Evolutionary conservation across 2,888 invertebrate species (phyloP).

Genomic region (Eristalis tenax): DNA sequence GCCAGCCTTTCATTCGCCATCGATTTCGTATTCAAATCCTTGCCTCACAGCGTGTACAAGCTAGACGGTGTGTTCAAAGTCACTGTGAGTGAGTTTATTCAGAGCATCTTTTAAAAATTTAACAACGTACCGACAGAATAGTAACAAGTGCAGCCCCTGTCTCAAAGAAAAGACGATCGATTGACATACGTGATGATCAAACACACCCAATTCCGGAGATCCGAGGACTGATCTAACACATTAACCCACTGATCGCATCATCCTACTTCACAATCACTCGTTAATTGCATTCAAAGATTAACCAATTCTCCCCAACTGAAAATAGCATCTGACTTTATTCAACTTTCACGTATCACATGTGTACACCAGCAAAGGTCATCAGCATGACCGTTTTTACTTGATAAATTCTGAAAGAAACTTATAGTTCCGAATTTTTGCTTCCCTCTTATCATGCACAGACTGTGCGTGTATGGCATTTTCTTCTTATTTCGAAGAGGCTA

Average conservation of each 20-base stretch:
- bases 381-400: constrained; percentile 42
- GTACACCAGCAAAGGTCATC: constrained; percentile 41
- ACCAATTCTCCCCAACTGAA: constrained; percentile 18
- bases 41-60: no score
- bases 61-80: no score
- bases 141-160: no score
- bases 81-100: no score
- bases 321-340: constrained; percentile 37
- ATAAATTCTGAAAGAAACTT: constrained; percentile 25
- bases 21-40: no score
- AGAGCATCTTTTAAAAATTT: no score
- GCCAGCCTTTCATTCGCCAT: no score
- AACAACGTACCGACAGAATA: no score
- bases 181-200: not conserved
- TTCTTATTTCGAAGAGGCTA: not conserved
- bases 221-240: not conserved
- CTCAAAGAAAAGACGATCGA: not conserved
- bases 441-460: constrained; percentile 42
- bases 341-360: constrained; percentile 3
- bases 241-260: not conserved
- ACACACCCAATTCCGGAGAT: not conserved
- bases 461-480: not conserved
- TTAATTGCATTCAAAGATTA: constrained; percentile 26
- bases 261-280: not conserved
- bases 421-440: constrained; percentile 28